Conservation (phyloP, 2,797 vertebrate genomes). For the Ptychobarbus kaznakovi region DNA sequence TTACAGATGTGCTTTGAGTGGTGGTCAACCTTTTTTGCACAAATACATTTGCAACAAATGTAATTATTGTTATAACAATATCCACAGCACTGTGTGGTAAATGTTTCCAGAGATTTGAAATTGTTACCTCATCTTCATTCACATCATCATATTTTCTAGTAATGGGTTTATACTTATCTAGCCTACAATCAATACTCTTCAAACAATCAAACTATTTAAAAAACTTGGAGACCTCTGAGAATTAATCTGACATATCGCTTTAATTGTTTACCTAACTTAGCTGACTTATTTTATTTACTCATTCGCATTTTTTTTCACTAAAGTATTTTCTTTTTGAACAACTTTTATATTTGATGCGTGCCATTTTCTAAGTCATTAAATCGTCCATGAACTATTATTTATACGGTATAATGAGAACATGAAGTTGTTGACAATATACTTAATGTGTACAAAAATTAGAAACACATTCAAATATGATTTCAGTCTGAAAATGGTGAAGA, state of each 20-base stretch:
- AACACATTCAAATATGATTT: slow-evolving; percentile 8
- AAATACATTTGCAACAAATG: background rate
- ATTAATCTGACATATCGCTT: background rate
- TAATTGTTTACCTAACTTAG: background rate
- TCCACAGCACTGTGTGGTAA: background rate
- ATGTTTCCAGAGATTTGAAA: background rate
- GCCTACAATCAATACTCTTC: background rate
- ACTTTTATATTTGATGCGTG: background rate
- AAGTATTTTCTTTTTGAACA: background rate
- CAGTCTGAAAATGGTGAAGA: background rate
- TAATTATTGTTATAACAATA: background rate
- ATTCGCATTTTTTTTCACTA: background rate
- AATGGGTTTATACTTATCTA: background rate
- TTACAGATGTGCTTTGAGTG: background rate
- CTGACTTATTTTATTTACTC: background rate
- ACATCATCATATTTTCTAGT: background rate
- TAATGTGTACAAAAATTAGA: background rate
- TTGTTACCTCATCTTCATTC: background rate
- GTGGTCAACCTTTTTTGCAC: background rate
- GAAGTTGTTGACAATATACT: background rate
- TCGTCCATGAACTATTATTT: background rate
- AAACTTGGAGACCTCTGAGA: background rate
- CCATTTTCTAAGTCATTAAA: background rate
- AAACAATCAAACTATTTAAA: background rate
- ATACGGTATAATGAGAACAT: background rate